phyloP scores from a whole-genome alignment of 2,797 vertebrate genomes.

The Valencia hispanica region DNA sequence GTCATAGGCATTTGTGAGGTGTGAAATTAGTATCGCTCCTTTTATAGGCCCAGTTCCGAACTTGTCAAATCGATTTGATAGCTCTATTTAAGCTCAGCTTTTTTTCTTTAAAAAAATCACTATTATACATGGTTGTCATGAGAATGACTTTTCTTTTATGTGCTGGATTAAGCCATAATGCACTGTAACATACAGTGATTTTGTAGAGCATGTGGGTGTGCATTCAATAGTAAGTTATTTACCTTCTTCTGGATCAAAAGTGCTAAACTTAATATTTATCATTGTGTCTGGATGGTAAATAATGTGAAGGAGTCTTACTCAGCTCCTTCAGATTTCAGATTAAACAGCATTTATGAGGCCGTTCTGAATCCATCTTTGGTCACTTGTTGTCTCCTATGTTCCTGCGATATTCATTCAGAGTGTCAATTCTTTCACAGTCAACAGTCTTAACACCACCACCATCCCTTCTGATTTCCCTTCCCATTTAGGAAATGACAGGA shows the following conservation, averaged over 20 bases:
- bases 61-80: slow-evolving; percentile 61
- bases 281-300: background rate
- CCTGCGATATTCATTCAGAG: slow-evolving; percentile 51
- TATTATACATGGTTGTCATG: slow-evolving; percentile 15
- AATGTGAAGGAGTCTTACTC: background rate
- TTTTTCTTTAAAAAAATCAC: too few relatives aligned
- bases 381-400: slow-evolving; percentile 32
- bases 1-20: slow-evolving; percentile 70
- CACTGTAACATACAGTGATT: background rate
- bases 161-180: background rate
- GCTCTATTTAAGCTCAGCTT: slow-evolving; percentile 32
- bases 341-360: background rate
- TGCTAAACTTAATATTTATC: background rate
- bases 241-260: background rate
- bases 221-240: background rate
- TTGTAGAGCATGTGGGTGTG: background rate
- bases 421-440: slow-evolving; percentile 52
- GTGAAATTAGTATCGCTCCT: slow-evolving; percentile 76
- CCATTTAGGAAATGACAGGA: slow-evolving; percentile 12
- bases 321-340: background rate
- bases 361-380: background rate
- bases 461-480: background rate
- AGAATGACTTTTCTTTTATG: background rate
- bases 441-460: slow-evolving; percentile 11
- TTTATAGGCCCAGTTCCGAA: slow-evolving; percentile 55